Evolutionary conservation across 2,888 invertebrate species (phyloP), one percentile per base, ranked within the genome.

Genomic region (Hypena proboscidalis): DNA sequence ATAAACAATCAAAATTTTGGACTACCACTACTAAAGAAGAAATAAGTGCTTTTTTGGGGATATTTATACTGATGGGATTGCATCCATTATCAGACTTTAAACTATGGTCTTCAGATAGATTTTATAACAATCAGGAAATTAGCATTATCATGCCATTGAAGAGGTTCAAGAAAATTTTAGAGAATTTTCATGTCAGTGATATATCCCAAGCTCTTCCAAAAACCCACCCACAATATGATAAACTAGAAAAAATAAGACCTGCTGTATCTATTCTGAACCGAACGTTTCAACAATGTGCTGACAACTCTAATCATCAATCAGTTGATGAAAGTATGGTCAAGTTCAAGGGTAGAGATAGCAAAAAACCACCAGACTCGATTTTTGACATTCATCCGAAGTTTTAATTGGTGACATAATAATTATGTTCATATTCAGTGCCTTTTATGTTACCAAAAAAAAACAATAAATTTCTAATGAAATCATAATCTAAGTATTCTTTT

Each of bases 191-290:
- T 33, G 7, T 50, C 21, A 49, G 36, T 33, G 41, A 62, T 25
- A 52, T 40, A 41, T 35, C 31, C 21, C 42, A 25, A 26, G 53
- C 50, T 38, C 26, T 49, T 26, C 39, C 41, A 31, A 40, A 44
- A 13, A 36, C 19, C 20, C 35, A 48, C 26, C 36, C 48, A 11
- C 39, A 42, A 2, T 50, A 49, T 44, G 62, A 62, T 31, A 57
- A 55, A 48, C 54, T 59, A 26, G 44, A 42, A 26, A 58, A 61
- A 55, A 32, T 58, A 29, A 30, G 56, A 42, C 52, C 49, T 33
- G 11, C 48, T 35, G 45, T 49, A 25, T 13, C 32, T 13, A 45
- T 37, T 11, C 33, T 49, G 14, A 56, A 56, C 21, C 14, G 40
- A 36, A 46, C 14, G 31, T 51, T 58, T 46, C 35, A 37, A 38